Conservation (phyloP, 2,113 vertebrate genomes). For the Poicephalus gulielmi region DNA sequence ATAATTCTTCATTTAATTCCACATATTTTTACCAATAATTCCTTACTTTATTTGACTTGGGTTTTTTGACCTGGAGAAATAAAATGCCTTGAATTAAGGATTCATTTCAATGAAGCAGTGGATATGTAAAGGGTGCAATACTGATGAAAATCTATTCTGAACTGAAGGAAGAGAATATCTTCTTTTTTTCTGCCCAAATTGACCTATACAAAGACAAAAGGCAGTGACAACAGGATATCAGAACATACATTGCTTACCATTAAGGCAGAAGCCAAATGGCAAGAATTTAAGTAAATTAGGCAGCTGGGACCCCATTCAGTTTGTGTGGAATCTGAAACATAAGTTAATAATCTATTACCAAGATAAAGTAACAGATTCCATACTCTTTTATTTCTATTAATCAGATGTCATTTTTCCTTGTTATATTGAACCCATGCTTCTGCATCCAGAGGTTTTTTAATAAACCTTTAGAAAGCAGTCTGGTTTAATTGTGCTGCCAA, state of each 20-base stretch:
- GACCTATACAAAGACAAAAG: background rate
- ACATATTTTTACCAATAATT: accelerated
- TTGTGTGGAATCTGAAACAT: background rate
- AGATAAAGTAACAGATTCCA: background rate
- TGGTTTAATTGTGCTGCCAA: background rate
- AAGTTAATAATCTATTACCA: background rate
- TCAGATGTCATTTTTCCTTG: background rate
- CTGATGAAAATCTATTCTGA: background rate
- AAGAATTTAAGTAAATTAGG: background rate
- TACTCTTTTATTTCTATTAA: background rate
- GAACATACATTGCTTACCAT: background rate
- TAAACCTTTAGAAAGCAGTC: background rate
- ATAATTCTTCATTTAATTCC: background rate
- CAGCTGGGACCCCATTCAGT: background rate
- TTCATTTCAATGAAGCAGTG: background rate
- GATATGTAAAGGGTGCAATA: background rate
- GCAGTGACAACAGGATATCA: background rate
- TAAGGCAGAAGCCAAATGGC: background rate
- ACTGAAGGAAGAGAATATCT: background rate
- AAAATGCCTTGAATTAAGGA: background rate
- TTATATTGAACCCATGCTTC: background rate
- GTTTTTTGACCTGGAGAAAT: background rate
- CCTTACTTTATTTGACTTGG: no score
- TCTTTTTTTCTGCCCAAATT: background rate
- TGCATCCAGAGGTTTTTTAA: background rate